Evolutionary conservation across 2,888 invertebrate genomes (phyloP).

Genomic region (Aphidoletes aphidimyza): DNA sequence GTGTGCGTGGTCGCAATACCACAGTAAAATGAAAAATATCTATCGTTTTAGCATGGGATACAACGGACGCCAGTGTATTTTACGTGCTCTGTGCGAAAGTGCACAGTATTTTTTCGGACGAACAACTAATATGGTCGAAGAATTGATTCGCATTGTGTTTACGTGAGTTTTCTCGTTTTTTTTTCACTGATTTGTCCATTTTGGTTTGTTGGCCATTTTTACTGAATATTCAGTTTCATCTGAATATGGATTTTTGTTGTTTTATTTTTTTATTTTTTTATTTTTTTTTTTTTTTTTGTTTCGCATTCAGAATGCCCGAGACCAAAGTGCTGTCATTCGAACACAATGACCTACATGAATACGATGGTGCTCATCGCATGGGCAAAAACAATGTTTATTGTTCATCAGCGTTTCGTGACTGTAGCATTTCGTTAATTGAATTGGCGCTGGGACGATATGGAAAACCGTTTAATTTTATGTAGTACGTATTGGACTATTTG

Average conservation of each 20-base stretch:
- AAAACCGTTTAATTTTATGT: constrained; percentile 51
- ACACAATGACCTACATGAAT: constrained; percentile 73
- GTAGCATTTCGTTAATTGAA: constrained; percentile 78
- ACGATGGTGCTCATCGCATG: constrained; percentile 73
- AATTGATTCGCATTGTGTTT: constrained; percentile 77
- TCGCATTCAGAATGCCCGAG: constrained; percentile 72
- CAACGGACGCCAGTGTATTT: constrained; percentile 76
- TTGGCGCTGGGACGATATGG: constrained; percentile 71
- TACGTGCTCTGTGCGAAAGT: constrained; percentile 79
- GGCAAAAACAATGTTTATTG: constrained; percentile 66
- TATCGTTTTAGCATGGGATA: constrained; percentile 74
- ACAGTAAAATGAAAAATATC: too few species aligned
- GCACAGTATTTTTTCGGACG: constrained; percentile 71
- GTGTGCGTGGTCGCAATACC: too few species aligned
- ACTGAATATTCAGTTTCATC: too few species aligned
- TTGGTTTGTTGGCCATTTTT: neutral
- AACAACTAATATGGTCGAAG: constrained; percentile 74
- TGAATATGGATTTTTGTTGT: too few species aligned
- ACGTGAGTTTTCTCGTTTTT: constrained; percentile 68
- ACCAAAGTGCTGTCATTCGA: constrained; percentile 72
- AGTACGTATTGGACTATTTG: neutral
- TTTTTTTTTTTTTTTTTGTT: neutral
- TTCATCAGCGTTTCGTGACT: constrained; percentile 69
- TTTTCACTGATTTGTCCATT: neutral
- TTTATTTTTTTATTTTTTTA: too few species aligned